Evolutionary conservation across 2,888 invertebrate species (phyloP), one percentile per base, ranked within the genome.

Genomic region (Cephus pygmeus): DNA sequence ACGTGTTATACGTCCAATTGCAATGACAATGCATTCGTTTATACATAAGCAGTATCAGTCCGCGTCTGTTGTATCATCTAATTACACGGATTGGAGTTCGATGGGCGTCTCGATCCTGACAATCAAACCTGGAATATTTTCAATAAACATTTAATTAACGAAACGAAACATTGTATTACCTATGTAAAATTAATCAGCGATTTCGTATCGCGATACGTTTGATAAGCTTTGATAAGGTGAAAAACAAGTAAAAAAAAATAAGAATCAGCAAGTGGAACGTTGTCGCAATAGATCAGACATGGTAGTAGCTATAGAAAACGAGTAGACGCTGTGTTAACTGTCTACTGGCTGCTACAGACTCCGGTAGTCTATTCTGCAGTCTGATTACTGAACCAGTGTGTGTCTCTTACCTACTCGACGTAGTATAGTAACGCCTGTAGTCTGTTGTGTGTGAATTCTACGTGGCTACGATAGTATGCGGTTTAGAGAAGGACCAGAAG

Each of bases 401-500:
- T 56, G 23, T 56, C 56, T 56, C 56, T 56, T 56, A 56, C 23
- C 23, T 56, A 56, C 56, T 56, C 71, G 12, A 31, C 15, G 71
- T 71, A 31, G 12, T 33, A 15, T 15, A 33, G 71, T 71, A 15
- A 33, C 31, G 71, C 15, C 12, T 23, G 31, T 71, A 34, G 31
- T 15, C 9, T 71, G 33, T 31, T 71, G 31, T 71, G 71, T 34
- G 31, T 34, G 71, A 9, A 12, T 71, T 12, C 71, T 33, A 71
- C 33, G 71, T 33, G 33, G 71, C 71, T 12, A 34, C 73, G 81
- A 80, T 56, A 56, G 81, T 79, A 77, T 79, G 81, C 81, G 77
- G 79, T 77, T 76, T 75, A 79, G 73, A 79, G 82, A 80, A 69
- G 80, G 77, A 76, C 79, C 81, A 69, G 73, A 75, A 75, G 15